These are phyloP conservation scores for Gari tellinella DNA, from an alignment of 2,888 invertebrate species.

Conservation along the genomic window DNA sequence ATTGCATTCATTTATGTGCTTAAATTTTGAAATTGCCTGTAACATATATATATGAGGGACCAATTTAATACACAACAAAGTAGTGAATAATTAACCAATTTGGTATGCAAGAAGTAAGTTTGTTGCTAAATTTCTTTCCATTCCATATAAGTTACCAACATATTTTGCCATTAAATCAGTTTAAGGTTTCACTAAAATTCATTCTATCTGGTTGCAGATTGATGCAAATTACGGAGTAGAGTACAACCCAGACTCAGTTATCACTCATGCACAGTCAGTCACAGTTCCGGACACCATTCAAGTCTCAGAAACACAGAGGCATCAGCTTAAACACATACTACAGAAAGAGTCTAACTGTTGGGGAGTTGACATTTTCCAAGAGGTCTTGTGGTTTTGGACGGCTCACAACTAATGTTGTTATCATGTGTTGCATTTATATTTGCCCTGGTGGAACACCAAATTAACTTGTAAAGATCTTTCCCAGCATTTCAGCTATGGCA, in stretches of 20 bases:
- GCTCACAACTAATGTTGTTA: too few relatives aligned
- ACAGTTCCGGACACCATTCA: slow-evolving; percentile 10
- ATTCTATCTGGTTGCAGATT: neutral
- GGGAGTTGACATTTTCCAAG: slow-evolving; percentile 18
- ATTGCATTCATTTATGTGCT: too few relatives aligned
- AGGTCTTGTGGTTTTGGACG: slow-evolving; percentile 19
- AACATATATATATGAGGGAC: too few relatives aligned
- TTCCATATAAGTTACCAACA: neutral
- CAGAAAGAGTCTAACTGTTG: slow-evolving; percentile 31
- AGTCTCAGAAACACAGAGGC: neutral
- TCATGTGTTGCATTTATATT: too few relatives aligned
- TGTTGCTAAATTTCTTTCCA: too few relatives aligned
- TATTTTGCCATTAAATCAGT: neutral
- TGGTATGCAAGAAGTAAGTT: too few relatives aligned
- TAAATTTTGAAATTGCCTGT: too few relatives aligned
- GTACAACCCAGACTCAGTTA: slow-evolving; percentile 5
- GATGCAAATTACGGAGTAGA: slow-evolving; percentile 24
- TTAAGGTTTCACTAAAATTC: neutral
- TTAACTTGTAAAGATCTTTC: too few relatives aligned
- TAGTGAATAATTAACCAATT: too few relatives aligned
- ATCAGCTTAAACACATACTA: slow-evolving; percentile 25
- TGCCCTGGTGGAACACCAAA: too few relatives aligned
- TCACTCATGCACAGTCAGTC: slow-evolving; percentile 9
- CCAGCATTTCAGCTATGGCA: too few relatives aligned
- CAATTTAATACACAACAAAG: too few relatives aligned